Evolutionary conservation across 23 tunicate genomes (phyloP).

Genomic region (Halocynthia roretzi): DNA sequence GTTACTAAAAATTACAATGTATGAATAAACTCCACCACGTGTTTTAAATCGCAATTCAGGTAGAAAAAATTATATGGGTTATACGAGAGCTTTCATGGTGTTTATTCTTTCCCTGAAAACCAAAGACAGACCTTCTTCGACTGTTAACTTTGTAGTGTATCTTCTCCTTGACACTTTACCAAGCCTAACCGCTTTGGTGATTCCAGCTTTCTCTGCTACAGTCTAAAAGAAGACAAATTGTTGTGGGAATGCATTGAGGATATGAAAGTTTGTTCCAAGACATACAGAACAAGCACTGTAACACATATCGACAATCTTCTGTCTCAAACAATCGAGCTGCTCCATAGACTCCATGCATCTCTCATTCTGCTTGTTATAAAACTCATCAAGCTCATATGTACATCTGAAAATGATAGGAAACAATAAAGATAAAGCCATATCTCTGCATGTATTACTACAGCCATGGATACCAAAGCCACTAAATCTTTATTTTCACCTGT

Average conservation of each 20-base stretch:
- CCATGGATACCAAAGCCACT: too few species aligned
- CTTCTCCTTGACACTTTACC: conserved; percentile 49
- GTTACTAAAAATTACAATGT: too few species aligned
- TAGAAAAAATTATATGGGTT: too few species aligned
- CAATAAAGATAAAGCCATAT: too few species aligned
- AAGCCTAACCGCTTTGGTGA: conserved; percentile 37
- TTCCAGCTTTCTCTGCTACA: conserved; percentile 57
- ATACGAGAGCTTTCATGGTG: too few species aligned
- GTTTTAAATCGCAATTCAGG: too few species aligned
- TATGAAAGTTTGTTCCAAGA: background rate
- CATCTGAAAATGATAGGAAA: conserved; percentile 25
- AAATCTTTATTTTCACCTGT: conserved; percentile 25
- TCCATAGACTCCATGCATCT: conserved; percentile 17
- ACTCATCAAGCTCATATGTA: conserved; percentile 61
- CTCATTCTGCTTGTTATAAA: conserved; percentile 42
- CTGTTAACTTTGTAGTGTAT: conserved; percentile 21
- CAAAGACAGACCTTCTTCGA: conserved; percentile 16
- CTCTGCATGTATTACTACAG: too few species aligned
- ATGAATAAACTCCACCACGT: too few species aligned
- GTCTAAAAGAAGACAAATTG: conserved; percentile 1
- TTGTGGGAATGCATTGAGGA: background rate
- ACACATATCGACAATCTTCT: conserved; percentile 31
- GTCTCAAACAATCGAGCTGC: conserved; percentile 26
- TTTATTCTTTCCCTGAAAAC: too few species aligned
- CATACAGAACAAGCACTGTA: conserved; percentile 24